Percentiles rank a stretch among this genome's conserved stretches.
Conservation (phyloP, 2,797 vertebrate species). For the Mus spretus region DNA sequence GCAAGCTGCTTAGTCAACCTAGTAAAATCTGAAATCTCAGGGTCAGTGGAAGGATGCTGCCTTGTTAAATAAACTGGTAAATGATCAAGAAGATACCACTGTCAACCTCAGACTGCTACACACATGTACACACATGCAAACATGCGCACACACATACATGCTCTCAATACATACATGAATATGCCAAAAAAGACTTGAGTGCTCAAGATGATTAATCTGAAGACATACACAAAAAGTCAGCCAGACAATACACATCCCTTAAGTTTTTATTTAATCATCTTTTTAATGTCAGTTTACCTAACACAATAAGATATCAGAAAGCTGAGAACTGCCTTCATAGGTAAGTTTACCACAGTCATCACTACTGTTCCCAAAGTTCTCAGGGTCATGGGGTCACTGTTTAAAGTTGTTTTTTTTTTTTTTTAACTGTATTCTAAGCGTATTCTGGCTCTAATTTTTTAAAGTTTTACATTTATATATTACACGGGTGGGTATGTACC, state of each 20-base stretch:
- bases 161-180: neutral
- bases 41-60: too few species aligned
- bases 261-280: slow-evolving; percentile 12
- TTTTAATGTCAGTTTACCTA: slow-evolving; percentile 27
- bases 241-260: neutral
- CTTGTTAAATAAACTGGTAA: neutral
- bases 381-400: slow-evolving; percentile 35
- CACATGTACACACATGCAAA: neutral
- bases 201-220: slow-evolving; percentile 30
- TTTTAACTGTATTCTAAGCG: neutral
- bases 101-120: neutral
- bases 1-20: neutral
- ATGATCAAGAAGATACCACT: neutral
- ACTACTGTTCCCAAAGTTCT: slow-evolving; percentile 17
- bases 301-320: neutral
- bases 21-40: neutral
- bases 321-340: neutral
- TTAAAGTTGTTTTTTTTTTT: slow-evolving; percentile 19
- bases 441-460: neutral
- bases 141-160: neutral
- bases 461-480: neutral
- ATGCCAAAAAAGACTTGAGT: neutral
- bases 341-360: neutral
- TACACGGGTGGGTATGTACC: neutral
- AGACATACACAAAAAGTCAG: slow-evolving; percentile 33